phyloP scores from a whole-genome alignment of 92 coral and sea anemone genomes.

The Pocillopora grandis region DNA sequence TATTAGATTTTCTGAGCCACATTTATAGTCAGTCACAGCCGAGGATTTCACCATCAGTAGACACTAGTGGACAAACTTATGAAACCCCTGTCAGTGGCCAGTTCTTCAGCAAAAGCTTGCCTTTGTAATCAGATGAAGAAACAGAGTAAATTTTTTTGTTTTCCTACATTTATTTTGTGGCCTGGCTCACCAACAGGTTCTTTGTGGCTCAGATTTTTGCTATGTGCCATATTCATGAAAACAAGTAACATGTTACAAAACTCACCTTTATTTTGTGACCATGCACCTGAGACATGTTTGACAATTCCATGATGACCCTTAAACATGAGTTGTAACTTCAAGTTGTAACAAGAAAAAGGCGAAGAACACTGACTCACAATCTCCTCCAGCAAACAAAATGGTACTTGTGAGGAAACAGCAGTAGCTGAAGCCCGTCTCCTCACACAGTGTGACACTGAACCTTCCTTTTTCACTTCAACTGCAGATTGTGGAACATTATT shows the following conservation, averaged over 20 bases:
- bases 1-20: too few relatives aligned
- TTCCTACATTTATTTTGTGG: too few relatives aligned
- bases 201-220: too few relatives aligned
- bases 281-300: constrained; percentile 42
- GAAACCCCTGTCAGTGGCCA: too few relatives aligned
- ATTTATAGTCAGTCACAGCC: too few relatives aligned
- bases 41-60: too few relatives aligned
- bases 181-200: too few relatives aligned
- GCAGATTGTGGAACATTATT: constrained; percentile 3
- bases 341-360: constrained; percentile 81
- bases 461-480: constrained; percentile 17
- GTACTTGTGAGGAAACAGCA: constrained; percentile 33
- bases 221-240: too few relatives aligned
- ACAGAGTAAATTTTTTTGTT: too few relatives aligned
- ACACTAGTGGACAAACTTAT: too few relatives aligned
- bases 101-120: too few relatives aligned
- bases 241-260: not conserved
- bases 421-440: constrained; percentile 40
- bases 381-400: constrained; percentile 71
- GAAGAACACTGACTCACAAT: constrained; percentile 96
- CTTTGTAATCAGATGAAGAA: too few relatives aligned
- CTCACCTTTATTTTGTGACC: constrained; percentile 48
- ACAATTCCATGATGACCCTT: constrained; percentile 40
- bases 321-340: constrained; percentile 66
- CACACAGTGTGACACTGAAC: not conserved